phyloP scores from a whole-genome alignment of 2,113 vertebrate species.

The Typhlomys cinereus region DNA sequence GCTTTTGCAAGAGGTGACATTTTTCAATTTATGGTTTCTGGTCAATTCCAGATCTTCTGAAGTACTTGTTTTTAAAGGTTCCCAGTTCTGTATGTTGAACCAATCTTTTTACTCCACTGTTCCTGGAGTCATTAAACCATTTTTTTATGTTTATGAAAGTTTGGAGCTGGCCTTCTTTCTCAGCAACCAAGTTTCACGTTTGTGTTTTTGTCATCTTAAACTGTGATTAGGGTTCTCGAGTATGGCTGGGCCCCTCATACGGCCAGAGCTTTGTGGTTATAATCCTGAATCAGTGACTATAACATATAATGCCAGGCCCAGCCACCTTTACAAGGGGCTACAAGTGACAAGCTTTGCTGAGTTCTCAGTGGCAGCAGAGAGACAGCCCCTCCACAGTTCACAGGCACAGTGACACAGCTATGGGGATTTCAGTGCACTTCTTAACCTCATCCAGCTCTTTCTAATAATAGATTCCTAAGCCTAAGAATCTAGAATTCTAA shows the following conservation, averaged over 20 bases:
- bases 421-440: neutral
- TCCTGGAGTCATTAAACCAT: neutral
- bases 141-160: neutral
- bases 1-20: neutral
- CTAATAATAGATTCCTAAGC: neutral
- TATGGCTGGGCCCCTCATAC: neutral
- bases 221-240: neutral
- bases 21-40: neutral
- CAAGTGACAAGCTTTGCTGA: neutral
- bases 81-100: no score
- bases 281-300: neutral
- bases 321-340: neutral
- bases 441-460: neutral
- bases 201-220: neutral
- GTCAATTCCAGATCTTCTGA: neutral
- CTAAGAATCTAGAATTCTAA: constrained; percentile 20
- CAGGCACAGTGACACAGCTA: neutral
- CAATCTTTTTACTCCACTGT: neutral
- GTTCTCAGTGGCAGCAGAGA: neutral
- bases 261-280: no score
- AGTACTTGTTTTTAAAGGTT: neutral
- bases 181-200: neutral
- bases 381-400: neutral
- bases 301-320: neutral
- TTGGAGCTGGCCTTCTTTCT: neutral